Conservation (phyloP, 1,140 invertebrate genomes). For the Danaus plexippus region DNA sequence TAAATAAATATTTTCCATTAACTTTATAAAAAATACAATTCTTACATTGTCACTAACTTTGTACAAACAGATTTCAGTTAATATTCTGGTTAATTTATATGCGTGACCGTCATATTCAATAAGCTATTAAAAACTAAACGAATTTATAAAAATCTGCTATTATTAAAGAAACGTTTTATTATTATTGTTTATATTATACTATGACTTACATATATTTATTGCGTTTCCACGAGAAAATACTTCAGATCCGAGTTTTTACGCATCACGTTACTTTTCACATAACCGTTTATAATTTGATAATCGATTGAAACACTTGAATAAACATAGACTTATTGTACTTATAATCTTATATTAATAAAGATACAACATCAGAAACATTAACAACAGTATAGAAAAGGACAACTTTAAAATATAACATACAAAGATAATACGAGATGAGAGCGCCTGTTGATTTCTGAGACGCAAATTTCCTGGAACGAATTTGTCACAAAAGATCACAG, state of each 20-base stretch:
- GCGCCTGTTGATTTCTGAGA: constrained; percentile 60
- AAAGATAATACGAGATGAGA: constrained; percentile 34
- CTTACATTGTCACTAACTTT: no score
- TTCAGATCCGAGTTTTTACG: constrained; percentile 5
- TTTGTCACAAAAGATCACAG: constrained; percentile 23
- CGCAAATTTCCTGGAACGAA: constrained; percentile 29
- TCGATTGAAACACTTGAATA: constrained; percentile 9
- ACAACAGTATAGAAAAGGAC: constrained; percentile 46
- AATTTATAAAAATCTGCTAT: neutral
- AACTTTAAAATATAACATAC: constrained; percentile 43
- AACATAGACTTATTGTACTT: constrained; percentile 2
- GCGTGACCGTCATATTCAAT: neutral
- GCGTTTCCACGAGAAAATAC: neutral
- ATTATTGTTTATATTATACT: constrained; percentile 1
- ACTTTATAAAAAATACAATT: no score
- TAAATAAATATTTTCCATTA: no score
- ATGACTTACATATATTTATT: constrained; percentile 16
- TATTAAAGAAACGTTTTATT: neutral
- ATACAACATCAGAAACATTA: constrained; percentile 40
- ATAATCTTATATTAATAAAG: constrained; percentile 15
- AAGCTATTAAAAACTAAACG: neutral
- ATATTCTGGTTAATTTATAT: neutral
- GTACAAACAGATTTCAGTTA: neutral
- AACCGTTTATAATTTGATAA: constrained; percentile 16
- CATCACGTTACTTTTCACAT: constrained; percentile 12